Evolutionary conservation across 92 coral and sea anemone species (phyloP).

Genomic region (Ricordea florida): DNA sequence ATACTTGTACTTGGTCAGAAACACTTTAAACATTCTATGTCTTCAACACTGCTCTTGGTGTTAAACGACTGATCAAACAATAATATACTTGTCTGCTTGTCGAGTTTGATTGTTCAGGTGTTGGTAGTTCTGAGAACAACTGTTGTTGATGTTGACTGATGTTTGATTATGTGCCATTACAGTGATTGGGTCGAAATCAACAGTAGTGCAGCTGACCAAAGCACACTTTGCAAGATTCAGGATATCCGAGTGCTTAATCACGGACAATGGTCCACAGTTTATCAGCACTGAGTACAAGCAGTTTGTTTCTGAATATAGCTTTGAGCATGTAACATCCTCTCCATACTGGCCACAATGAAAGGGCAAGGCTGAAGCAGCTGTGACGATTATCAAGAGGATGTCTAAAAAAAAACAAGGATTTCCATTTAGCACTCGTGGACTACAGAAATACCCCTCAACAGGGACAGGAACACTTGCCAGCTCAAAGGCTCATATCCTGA

Average conservation of each 20-base stretch:
- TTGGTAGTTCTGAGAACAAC: too few relatives aligned
- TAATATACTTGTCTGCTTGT: too few relatives aligned
- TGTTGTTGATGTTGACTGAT: too few relatives aligned
- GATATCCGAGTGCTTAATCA: slow-evolving; percentile 9
- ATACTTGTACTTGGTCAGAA: too few relatives aligned
- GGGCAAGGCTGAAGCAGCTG: slow-evolving; percentile 42
- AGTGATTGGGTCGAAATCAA: slow-evolving; percentile 23
- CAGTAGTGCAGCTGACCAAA: too few relatives aligned
- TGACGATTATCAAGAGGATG: slow-evolving; percentile 12
- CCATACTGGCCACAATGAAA: slow-evolving; percentile 28
- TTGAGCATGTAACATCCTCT: slow-evolving; percentile 20
- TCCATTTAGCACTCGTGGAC: slow-evolving; percentile 30
- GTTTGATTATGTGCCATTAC: slow-evolving; percentile 34
- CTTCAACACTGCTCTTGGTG: too few relatives aligned
- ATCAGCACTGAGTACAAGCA: slow-evolving; percentile 23
- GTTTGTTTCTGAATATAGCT: slow-evolving; percentile 12
- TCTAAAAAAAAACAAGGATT: slow-evolving; percentile 29
- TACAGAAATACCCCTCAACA: slow-evolving; percentile 45
- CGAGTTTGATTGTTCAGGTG: too few relatives aligned
- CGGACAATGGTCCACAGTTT: slow-evolving; percentile 35
- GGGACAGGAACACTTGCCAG: slow-evolving; percentile 42
- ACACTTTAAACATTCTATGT: too few relatives aligned
- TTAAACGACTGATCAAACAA: too few relatives aligned
- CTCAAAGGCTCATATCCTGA: slow-evolving; percentile 13
- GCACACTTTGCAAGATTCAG: slow-evolving; percentile 51